Percentiles rank a stretch among this genome's conserved stretches.
Conservation (phyloP, 2,797 vertebrate species). For the Lepilemur ruficaudatus region DNA sequence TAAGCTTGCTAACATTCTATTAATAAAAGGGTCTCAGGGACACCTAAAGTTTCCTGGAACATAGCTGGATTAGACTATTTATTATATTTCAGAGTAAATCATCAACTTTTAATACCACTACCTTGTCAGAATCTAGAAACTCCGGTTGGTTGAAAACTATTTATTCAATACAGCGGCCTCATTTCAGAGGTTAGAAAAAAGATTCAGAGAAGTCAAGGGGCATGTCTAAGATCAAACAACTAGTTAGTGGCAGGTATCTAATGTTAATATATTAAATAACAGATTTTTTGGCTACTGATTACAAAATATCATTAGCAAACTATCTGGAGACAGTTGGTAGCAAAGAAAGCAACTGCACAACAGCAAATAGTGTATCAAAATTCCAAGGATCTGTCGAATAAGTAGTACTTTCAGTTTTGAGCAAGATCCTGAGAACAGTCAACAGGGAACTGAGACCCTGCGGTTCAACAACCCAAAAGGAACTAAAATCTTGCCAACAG, state of each 20-base stretch:
- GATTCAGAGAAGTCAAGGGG: background rate
- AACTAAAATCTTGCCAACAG: background rate
- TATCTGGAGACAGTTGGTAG: background rate
- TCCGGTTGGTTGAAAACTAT: background rate
- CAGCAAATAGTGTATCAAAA: background rate
- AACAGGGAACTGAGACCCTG: background rate
- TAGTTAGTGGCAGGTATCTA: background rate
- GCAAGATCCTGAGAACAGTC: background rate
- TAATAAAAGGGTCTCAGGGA: background rate
- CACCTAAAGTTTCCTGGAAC: background rate
- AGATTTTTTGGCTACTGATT: conserved; percentile 12
- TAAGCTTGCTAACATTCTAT: background rate
- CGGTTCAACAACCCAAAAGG: background rate
- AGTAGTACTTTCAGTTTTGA: background rate
- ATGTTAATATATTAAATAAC: background rate
- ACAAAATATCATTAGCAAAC: background rate
- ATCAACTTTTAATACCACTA: background rate
- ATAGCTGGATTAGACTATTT: background rate
- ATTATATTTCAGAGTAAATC: conserved; percentile 10
- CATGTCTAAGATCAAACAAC: background rate
- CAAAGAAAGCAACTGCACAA: conserved; percentile 4
- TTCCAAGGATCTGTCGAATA: background rate
- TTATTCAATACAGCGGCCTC: background rate
- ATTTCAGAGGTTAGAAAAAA: background rate
- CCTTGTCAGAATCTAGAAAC: background rate